These are phyloP conservation scores for Clavelina lepadiformis DNA, from an alignment of 23 tunicate species.

Conservation along the genomic window DNA sequence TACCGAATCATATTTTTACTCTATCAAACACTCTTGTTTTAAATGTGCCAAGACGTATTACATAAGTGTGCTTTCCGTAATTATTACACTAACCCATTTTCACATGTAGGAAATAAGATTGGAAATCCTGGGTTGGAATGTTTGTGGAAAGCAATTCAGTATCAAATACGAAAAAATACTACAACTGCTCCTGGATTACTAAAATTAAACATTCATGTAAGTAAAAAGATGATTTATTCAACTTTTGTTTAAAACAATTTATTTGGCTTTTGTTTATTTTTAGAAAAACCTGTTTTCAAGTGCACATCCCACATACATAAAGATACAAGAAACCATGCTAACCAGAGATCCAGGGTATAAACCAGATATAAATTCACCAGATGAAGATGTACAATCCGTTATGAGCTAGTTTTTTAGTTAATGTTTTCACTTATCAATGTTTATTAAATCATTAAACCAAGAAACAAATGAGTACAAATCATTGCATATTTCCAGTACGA, in stretches of 20 bases:
- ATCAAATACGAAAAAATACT: conserved; percentile 25
- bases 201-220: conserved; percentile 46
- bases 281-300: conserved; percentile 59
- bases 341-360: conserved; percentile 62
- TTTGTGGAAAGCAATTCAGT: conserved; percentile 39
- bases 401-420: conserved; percentile 42
- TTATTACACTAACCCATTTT: too few relatives aligned
- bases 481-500: too few relatives aligned
- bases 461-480: too few relatives aligned
- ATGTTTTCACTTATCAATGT: too few relatives aligned
- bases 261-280: neutral
- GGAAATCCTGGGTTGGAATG: conserved; percentile 44
- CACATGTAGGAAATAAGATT: conserved; percentile 43
- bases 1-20: neutral
- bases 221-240: conserved; percentile 1
- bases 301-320: conserved; percentile 34
- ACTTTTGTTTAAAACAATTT: neutral
- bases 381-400: conserved; percentile 71
- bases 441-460: too few relatives aligned
- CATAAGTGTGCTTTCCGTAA: too few relatives aligned
- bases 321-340: conserved; percentile 41
- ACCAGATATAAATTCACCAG: conserved; percentile 57
- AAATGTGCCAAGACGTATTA: too few relatives aligned
- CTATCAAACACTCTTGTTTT: neutral
- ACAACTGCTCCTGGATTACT: conserved; percentile 69